phyloP scores from a whole-genome alignment of 2,888 invertebrate genomes.

The Temnothorax rugatulus region DNA sequence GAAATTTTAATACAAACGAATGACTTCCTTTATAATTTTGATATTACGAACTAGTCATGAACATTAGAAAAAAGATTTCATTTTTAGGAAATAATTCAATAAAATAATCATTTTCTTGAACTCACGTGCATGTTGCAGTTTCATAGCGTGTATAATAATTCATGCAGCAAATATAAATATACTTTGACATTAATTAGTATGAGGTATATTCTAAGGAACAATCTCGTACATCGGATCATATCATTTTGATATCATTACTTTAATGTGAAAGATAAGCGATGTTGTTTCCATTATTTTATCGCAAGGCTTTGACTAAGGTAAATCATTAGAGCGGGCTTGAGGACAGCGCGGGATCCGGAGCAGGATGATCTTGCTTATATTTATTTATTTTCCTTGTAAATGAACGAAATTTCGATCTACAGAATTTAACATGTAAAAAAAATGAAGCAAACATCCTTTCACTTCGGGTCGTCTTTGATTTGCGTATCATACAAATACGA shows the following conservation, averaged over 20 bases:
- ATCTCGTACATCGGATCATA: neutral
- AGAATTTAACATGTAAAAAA: neutral
- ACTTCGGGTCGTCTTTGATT: neutral
- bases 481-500: neutral
- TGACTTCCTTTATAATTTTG: slow-evolving; percentile 12
- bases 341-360: neutral
- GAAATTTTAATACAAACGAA: neutral
- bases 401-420: neutral
- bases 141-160: slow-evolving; percentile 9
- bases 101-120: neutral
- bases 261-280: neutral
- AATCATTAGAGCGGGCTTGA: neutral
- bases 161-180: neutral
- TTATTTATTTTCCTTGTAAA: slow-evolving; percentile 6
- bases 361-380: slow-evolving; percentile 19
- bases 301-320: neutral
- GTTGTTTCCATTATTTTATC: slow-evolving; percentile 6
- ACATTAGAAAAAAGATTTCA: slow-evolving; percentile 6
- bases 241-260: neutral
- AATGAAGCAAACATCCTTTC: neutral
- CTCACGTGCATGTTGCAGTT: neutral
- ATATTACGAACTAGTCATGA: slow-evolving; percentile 30
- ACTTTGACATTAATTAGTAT: neutral
- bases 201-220: neutral
- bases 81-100: slow-evolving; percentile 4